Evolutionary conservation across 2,797 vertebrate species (phyloP).

Genomic region (Aeoliscus strigatus): DNA sequence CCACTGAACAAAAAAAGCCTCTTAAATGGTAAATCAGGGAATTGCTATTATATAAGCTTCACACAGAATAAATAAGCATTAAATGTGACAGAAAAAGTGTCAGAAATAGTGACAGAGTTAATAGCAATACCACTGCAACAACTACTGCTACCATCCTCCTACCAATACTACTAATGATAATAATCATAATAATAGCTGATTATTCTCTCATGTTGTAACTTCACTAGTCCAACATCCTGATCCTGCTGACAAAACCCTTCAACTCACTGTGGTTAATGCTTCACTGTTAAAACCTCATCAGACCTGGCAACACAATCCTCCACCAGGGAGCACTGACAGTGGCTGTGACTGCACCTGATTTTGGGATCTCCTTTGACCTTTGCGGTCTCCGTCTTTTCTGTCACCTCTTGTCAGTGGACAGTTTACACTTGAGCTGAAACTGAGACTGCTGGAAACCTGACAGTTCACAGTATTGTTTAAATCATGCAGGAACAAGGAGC

Average conservation of each 20-base stretch:
- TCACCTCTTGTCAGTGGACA: constrained; percentile 20
- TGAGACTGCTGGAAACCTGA: constrained; percentile 63
- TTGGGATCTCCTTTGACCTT: constrained; percentile 19
- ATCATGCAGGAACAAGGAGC: constrained; percentile 51
- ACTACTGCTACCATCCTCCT: no score
- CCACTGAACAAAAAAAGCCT: constrained; percentile 2
- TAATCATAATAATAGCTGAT: no score
- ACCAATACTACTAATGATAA: no score
- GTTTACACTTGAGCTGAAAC: constrained; percentile 45
- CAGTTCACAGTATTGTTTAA: constrained; percentile 47
- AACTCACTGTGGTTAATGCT: constrained; percentile 13
- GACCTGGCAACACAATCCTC: constrained; percentile 28
- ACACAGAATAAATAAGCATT: no score
- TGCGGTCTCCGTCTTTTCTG: constrained; percentile 14
- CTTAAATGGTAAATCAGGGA: no score
- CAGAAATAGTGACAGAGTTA: no score
- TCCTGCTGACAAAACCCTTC: constrained; percentile 16
- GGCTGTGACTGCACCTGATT: constrained; percentile 9
- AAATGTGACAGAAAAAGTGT: no score
- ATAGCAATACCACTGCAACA: no score
- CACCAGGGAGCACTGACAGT: constrained; percentile 24
- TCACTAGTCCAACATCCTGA: no score
- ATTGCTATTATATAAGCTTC: no score
- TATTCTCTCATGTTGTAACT: no score
- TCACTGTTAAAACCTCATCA: constrained; percentile 26